Evolutionary conservation across 2,797 vertebrate species (phyloP).

Genomic region (Australoheros facetus): DNA sequence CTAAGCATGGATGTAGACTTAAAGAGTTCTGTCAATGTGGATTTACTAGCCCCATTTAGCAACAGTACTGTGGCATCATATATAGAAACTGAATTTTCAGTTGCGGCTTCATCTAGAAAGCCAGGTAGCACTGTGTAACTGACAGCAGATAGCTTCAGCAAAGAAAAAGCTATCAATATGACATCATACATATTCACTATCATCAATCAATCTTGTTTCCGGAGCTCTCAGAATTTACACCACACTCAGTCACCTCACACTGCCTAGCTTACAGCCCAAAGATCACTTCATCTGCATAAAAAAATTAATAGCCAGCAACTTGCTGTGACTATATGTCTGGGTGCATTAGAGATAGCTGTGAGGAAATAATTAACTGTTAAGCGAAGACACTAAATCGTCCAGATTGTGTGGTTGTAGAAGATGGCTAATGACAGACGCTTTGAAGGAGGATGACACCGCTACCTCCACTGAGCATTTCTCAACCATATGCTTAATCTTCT

Average conservation of each 20-base stretch:
- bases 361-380: constrained; percentile 7
- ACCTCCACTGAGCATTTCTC: constrained; percentile 22
- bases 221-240: background rate
- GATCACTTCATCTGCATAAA: constrained; percentile 45
- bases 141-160: background rate
- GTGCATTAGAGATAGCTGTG: background rate
- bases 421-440: constrained; percentile 34
- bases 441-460: constrained; percentile 10
- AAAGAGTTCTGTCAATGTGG: background rate
- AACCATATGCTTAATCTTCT: constrained; percentile 71
- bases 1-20: background rate
- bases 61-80: background rate
- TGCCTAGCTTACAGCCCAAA: background rate
- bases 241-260: constrained; percentile 8
- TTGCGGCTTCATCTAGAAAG: constrained; percentile 5
- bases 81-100: constrained; percentile 5
- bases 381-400: background rate
- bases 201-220: background rate
- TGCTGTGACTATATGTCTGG: background rate
- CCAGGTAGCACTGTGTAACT: background rate
- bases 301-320: constrained; percentile 29
- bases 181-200: background rate
- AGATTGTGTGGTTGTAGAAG: background rate
- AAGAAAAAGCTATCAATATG: background rate
- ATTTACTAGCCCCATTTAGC: background rate